Percentiles rank a stretch among this genome's conserved stretches.
Conservation (phyloP, 2,113 vertebrate genomes). For the Dendropsophus ebraccatus region DNA sequence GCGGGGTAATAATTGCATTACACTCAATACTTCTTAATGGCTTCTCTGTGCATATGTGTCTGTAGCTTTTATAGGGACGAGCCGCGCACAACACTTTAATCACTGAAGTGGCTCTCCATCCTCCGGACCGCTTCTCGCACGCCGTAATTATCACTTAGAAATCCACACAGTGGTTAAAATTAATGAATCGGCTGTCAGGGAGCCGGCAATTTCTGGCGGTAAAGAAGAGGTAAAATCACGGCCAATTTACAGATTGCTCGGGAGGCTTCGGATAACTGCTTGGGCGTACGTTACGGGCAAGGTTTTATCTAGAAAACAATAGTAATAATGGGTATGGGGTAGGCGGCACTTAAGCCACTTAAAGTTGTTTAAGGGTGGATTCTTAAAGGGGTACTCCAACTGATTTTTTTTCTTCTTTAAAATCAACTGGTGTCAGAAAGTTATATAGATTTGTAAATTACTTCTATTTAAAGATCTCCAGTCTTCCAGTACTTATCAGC, state of each 20-base stretch:
- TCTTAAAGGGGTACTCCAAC: background rate
- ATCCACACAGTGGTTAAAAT: slow-evolving; percentile 58
- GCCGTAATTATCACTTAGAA: slow-evolving; percentile 68
- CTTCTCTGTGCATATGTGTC: slow-evolving; percentile 78
- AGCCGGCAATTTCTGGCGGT: background rate
- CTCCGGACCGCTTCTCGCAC: slow-evolving; percentile 74
- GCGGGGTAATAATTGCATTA: slow-evolving; percentile 97
- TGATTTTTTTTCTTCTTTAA: background rate
- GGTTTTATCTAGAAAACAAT: background rate
- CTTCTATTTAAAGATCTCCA: too few species aligned
- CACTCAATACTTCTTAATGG: slow-evolving; percentile 86
- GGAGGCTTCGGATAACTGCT: background rate
- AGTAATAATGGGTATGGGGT: background rate
- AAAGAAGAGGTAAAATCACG: slow-evolving; percentile 15
- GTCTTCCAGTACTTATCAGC: too few species aligned
- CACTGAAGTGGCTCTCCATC: slow-evolving; percentile 71
- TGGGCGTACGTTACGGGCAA: background rate
- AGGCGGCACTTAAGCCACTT: background rate
- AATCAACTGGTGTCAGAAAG: too few species aligned
- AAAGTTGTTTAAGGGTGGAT: too few species aligned
- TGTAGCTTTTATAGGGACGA: slow-evolving; percentile 75
- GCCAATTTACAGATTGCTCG: background rate
- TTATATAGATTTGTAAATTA: too few species aligned
- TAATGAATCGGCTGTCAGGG: slow-evolving; percentile 57
- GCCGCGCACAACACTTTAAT: slow-evolving; percentile 77